Evolutionary conservation across 2,113 vertebrate genomes (phyloP).

Genomic region (Sclerurus mexicanus): DNA sequence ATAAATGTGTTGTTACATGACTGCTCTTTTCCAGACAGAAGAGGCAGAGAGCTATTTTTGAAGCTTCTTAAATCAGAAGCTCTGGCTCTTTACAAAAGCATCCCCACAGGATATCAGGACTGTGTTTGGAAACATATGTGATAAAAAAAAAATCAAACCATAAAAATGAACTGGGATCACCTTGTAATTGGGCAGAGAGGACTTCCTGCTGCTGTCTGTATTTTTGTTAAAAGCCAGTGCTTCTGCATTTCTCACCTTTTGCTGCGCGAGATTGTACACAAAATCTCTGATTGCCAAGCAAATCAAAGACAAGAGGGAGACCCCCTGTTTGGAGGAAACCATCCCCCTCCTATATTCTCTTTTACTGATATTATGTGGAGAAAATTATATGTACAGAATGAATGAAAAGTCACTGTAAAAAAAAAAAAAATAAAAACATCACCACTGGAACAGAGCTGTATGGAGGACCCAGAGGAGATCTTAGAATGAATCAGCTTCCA

Average conservation of each 20-base stretch:
- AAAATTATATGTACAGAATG: conserved; percentile 70
- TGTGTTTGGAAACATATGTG: conserved; percentile 81
- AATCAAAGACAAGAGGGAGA: conserved; percentile 73
- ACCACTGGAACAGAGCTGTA: conserved; percentile 31
- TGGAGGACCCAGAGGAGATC: conserved; percentile 27
- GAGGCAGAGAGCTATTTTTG: conserved; percentile 78
- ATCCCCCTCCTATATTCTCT: conserved; percentile 66
- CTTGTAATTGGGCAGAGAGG: conserved; percentile 82
- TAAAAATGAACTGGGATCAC: conserved; percentile 80
- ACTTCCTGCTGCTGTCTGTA: conserved; percentile 71
- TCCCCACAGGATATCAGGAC: conserved; percentile 79
- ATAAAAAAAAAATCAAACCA: conserved; percentile 78
- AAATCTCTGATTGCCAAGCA: conserved; percentile 73
- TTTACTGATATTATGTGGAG: conserved; percentile 61
- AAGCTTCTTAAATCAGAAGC: conserved; percentile 82
- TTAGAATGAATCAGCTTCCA: conserved; percentile 28
- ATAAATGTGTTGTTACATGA: conserved; percentile 73
- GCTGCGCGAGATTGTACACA: conserved; percentile 68
- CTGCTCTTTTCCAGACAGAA: conserved; percentile 74
- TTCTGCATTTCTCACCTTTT: conserved; percentile 77
- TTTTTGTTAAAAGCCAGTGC: conserved; percentile 70
- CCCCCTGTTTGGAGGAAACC: conserved; percentile 70
- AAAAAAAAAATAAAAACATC: conserved; percentile 11
- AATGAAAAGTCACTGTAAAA: conserved; percentile 50
- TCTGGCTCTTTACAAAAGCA: conserved; percentile 80